Evolutionary conservation across 1,140 invertebrate species (phyloP).

Genomic region (Cydia fagiglandana): DNA sequence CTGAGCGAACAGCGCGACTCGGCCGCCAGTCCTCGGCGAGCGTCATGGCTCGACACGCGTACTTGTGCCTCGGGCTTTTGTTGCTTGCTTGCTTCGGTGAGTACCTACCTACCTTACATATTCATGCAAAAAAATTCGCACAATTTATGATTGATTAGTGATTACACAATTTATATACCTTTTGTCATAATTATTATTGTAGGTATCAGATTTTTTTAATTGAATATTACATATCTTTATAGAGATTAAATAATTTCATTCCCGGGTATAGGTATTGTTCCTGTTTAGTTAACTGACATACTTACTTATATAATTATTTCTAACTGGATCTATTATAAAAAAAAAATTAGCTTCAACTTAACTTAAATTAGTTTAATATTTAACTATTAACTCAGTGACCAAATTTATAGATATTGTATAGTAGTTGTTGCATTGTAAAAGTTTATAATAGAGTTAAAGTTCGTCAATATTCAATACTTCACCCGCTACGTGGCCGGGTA

Average conservation of each 20-base stretch:
- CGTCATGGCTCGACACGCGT: conserved; percentile 77
- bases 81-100: conserved; percentile 68
- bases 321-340: too few relatives aligned
- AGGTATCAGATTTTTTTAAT: conserved; percentile 5
- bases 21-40: conserved; percentile 72
- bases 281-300: too few relatives aligned
- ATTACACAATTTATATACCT: neutral
- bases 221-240: neutral
- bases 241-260: neutral
- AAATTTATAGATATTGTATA: too few relatives aligned
- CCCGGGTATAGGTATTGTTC: neutral
- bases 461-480: conserved; percentile 36
- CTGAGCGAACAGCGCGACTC: conserved; percentile 62
- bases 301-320: too few relatives aligned
- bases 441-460: conserved; percentile 3
- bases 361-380: too few relatives aligned
- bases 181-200: neutral
- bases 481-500: conserved; percentile 70
- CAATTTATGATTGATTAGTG: neutral
- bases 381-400: too few relatives aligned
- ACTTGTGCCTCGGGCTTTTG: conserved; percentile 71
- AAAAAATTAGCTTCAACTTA: too few relatives aligned
- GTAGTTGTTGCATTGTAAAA: neutral
- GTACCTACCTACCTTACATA: conserved; percentile 41
- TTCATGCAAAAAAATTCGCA: neutral